Base-by-base conservation (phyloP, 2,797 vertebrate species). In the Pempheris klunzingeri region DNA sequence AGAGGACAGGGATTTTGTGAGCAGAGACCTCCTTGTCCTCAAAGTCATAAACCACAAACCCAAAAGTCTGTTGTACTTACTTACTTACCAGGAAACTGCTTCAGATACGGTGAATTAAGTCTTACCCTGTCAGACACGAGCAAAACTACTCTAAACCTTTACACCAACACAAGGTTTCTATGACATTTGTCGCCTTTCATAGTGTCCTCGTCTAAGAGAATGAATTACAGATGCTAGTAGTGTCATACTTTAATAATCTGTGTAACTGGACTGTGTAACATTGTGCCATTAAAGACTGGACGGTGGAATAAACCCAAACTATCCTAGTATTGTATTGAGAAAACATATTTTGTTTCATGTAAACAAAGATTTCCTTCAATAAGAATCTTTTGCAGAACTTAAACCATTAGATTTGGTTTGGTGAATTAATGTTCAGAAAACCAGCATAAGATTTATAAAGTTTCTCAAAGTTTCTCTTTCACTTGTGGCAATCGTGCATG, bases 301-400 rank as follows among this genome's bases (percentile, higher is more conserved):
- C 3, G 4, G 43, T 34, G 46, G 18, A 49, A 36, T 62, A 49
- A 71, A 73, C 24, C n/a, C 24, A 43, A 68, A 69, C 32, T 5
- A 43, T 28, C 17, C 17, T 30, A 4, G 7, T 32, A 32, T 32
- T 32, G n/a, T 6, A 32, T 32, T 32, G 6, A 38, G 24, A 50
- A 46, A 61, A 52, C 43, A 50, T 18, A 46, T 47, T 64, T 65
- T 24, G 15, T 69, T 77, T 49, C 20, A 52, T 4, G 18, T 65
- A 53, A 66, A 80, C 30, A 71, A 73, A 65, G 11, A 58, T 34
- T 52, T 71, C 11, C 68, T 64, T 59, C 20, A 30, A 7, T 43
- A 20, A 17, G 0, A 75, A 53, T 26, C 10, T 34, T 52, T 6
- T 67, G 18, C 22, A 69, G 28, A 26, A 38, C 7, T 57, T 47